These are phyloP conservation scores for Coenobita brevimanus DNA, from an alignment of 1,140 invertebrate species.

Conservation along the genomic window DNA sequence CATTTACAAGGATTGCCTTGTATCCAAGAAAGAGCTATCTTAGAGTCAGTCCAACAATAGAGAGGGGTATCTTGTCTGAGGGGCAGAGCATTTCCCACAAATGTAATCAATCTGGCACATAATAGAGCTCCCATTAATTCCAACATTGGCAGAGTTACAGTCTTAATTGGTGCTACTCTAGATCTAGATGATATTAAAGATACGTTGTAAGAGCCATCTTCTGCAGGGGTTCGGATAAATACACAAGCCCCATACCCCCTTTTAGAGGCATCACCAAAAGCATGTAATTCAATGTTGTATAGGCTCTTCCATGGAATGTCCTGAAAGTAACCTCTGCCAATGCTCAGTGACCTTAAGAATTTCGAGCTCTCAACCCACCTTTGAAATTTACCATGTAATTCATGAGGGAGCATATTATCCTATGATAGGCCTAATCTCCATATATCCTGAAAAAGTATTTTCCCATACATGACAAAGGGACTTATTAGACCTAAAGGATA, in stretches of 20 bases:
- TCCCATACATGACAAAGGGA: constrained; percentile 47
- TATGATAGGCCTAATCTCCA: constrained; percentile 21
- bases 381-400: constrained; percentile 30
- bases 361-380: neutral
- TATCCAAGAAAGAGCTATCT: neutral
- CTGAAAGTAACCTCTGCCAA: constrained; percentile 17
- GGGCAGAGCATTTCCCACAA: constrained; percentile 9
- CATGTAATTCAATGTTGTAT: no score
- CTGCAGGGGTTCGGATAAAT: constrained; percentile 15
- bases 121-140: constrained; percentile 32
- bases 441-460: constrained; percentile 23
- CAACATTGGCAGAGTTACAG: constrained; percentile 10
- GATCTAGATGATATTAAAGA: no score
- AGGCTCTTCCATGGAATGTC: neutral
- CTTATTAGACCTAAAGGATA: constrained; percentile 33
- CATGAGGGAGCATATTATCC: neutral
- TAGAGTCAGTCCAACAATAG: constrained; percentile 22
- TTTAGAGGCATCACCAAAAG: no score
- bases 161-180: constrained; percentile 28
- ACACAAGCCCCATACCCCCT: constrained; percentile 9
- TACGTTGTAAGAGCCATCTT: no score
- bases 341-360: neutral
- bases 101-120: constrained; percentile 11
- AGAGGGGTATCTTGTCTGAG: neutral
- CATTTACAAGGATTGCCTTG: no score